Base-by-base conservation (phyloP, 2,888 invertebrate genomes). In the Iselma pallidipennis region DNA sequence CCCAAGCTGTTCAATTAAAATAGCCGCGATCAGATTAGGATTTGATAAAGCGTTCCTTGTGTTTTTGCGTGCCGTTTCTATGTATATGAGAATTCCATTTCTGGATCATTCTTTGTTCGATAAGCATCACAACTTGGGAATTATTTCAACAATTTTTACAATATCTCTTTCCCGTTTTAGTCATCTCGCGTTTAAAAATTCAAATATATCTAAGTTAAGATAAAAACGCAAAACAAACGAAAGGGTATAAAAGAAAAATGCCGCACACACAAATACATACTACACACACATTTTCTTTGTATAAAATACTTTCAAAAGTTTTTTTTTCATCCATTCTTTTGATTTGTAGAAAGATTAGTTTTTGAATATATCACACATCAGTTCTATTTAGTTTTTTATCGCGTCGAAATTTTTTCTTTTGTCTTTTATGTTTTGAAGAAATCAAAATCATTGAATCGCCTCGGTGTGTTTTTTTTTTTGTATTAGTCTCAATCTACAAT, bases 141-240 rank as follows among this genome's bases (percentile, higher is more conserved):
- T 71, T 66, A 69, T 69, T 69, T 71, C 65, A 69, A 69, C 70
- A 73, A 73, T 71, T 72, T 45, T 72, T 71, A 71, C 69, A 69
- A 66, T 71, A 70, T 71, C 71, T 69, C 66, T 55, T 60, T 61
- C 64, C 66, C 66, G 59, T 65, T 65, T 68, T 62, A 66, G 68
- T 68, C 68, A 70, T 69, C 68, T 70, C 61, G 64, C 65, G 64
- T 71, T 71, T 71, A 70, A 70, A 69, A 70, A 71, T 71, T 69
- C 71, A 70, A 69, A 71, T 70, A 66, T 66, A 69, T 71, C 68
- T 67, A 61, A 60, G 59, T 59, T 55, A 53, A 63, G 69, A 69
- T 69, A 67, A 65, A 64, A 66, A 59, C 58, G 60, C 64, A 59
- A 45, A 63, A 66, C 64, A 62, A 67, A 67, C 64, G 60, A 65